Percentiles rank a stretch among this genome's conserved stretches.
These are phyloP conservation scores for Macrotus californicus DNA, from an alignment of 2,113 vertebrate species.

Conservation along the genomic window DNA sequence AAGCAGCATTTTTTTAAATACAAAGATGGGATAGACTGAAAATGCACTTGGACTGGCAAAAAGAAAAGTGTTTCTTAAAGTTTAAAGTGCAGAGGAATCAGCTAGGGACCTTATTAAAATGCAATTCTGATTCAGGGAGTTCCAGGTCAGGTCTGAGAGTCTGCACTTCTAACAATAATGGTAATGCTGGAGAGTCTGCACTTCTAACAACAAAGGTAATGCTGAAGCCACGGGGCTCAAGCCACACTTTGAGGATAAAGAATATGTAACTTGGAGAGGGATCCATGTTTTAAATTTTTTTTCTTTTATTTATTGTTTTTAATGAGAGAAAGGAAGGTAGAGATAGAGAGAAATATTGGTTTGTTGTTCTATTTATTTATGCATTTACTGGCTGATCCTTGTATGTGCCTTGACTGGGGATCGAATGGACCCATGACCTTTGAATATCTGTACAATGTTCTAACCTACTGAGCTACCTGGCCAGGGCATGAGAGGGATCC, in stretches of 20 bases:
- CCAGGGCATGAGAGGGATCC: background rate
- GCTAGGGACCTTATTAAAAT: background rate
- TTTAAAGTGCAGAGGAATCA: background rate
- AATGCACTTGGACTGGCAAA: background rate
- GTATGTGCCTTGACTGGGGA: no score
- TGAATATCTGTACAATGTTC: no score
- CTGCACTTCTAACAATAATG: background rate
- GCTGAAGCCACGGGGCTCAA: background rate
- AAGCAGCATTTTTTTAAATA: background rate
- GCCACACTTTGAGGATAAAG: background rate
- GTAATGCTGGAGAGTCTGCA: background rate
- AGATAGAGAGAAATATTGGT: no score
- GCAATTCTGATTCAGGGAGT: background rate
- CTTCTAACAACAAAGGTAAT: background rate
- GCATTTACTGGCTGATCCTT: no score
- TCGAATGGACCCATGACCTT: no score
- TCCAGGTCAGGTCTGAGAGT: background rate
- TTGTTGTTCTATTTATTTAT: no score
- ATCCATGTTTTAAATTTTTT: no score
- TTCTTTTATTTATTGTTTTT: no score
- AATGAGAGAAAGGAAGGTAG: no score
- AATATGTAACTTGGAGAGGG: background rate
- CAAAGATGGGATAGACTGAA: background rate
- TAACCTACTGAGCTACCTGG: no score
- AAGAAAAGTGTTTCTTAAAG: background rate